Evolutionary conservation across 2,113 vertebrate species (phyloP), one percentile per base, ranked within the genome.

Genomic region (Tenebrosternarchus preto): DNA sequence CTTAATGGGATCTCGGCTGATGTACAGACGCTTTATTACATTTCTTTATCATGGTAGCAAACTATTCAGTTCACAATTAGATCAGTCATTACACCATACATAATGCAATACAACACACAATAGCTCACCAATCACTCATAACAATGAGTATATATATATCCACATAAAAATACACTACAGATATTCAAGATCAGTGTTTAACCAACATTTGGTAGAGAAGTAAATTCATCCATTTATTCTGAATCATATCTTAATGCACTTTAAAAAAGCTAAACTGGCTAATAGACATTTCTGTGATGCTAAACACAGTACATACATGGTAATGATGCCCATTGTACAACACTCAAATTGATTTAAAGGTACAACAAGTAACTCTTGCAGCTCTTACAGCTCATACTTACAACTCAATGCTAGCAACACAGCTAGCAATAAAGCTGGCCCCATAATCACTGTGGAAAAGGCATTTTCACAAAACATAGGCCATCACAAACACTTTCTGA

Each of bases 231-330:
- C 5, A 15, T 46, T 56, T 59, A 53, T 27, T 82, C 24, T 4
- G 33, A 78, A 33, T 73, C 61, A 68, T 61, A 39, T 50, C 55
- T 29, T 15, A 71, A 74, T 74, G 56, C 56, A 60, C 8, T 36
- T 83, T 64, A 85, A 88, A 87, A 83, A 43, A 20, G n/a, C 20
- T 43, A 73, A 39, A 74, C 46, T 55, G 24, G 31, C 63, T 20
- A 66, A 66, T 63, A 63, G 25, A 31, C 64, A 39, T 68, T 7
- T 39, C 5, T 66, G n/a, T n/a, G 64, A 12, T 39, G 36, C 22
- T 75, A 27, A 68, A 57, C 61, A 77, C 64, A 57, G 50, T 78
- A 59, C 77, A 78, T 46, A 78, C 53, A 59, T 55, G 11, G 53
- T 19, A 4, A 20, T 31, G 66, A 53, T 76, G 25, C 61, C 56